phyloP scores from a whole-genome alignment of 2,888 invertebrate genomes.

The Cloeon dipterum region DNA sequence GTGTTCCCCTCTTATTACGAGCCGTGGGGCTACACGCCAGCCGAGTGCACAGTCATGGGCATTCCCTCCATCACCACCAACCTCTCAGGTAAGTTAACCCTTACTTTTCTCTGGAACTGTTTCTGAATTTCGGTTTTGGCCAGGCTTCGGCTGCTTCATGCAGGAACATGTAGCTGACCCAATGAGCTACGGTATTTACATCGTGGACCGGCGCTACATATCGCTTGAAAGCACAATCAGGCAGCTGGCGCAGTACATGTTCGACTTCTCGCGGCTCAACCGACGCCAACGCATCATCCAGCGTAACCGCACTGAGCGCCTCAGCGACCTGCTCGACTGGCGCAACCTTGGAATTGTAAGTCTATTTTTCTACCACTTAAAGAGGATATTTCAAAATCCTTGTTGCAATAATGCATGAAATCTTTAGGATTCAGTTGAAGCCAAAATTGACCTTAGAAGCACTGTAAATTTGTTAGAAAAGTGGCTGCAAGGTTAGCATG shows the following conservation, averaged over 20 bases:
- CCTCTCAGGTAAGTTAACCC: constrained; percentile 41
- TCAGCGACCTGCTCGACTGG: constrained; percentile 96
- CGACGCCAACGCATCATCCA: constrained; percentile 94
- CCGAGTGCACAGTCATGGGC: constrained; percentile 99
- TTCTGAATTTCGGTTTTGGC: no score
- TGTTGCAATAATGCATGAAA: no score
- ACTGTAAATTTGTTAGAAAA: no score
- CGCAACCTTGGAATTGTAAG: constrained; percentile 88
- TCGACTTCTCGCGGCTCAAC: constrained; percentile 71
- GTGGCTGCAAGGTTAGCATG: no score
- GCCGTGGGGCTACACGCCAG: constrained; percentile 99
- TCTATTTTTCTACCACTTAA: constrained; percentile 11
- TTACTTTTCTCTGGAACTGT: neutral
- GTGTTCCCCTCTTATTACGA: constrained; percentile 99
- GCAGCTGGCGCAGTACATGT: constrained; percentile 79
- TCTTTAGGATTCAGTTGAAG: no score
- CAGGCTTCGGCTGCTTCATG: constrained; percentile 96
- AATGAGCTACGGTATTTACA: constrained; percentile 94
- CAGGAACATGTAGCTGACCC: constrained; percentile 94
- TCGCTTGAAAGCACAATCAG: constrained; percentile 76
- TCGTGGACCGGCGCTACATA: constrained; percentile 83
- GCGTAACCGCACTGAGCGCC: constrained; percentile 86
- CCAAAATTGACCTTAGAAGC: no score
- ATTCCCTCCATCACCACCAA: constrained; percentile 97
- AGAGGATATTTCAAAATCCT: no score